phyloP scores from a whole-genome alignment of 2,797 vertebrate genomes.

The Lerista edwardsae region DNA sequence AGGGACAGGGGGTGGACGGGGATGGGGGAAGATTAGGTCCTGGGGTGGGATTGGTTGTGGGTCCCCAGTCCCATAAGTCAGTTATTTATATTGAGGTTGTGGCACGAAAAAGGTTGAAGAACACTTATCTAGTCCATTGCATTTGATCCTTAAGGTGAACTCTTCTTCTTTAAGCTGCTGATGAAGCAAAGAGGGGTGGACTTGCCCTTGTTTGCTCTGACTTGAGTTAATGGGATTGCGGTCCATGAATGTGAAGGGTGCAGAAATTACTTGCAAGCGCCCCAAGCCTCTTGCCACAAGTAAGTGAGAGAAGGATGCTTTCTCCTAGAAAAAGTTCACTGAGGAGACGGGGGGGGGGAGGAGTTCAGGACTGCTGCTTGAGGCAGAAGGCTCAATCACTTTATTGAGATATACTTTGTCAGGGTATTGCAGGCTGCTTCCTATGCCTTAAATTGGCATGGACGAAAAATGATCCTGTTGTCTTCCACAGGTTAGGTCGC shows the following conservation, averaged over 20 bases:
- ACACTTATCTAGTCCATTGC: slow-evolving; percentile 3
- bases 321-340: not conserved
- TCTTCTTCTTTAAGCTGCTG: not conserved
- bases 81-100: too few relatives aligned
- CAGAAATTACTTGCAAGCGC: not conserved
- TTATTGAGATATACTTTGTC: not conserved
- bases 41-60: too few relatives aligned
- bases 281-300: not conserved
- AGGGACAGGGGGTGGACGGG: too few relatives aligned
- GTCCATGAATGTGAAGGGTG: not conserved
- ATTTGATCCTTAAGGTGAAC: not conserved
- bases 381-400: not conserved
- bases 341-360: too few relatives aligned
- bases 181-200: not conserved
- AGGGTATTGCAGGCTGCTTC: not conserved
- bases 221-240: not conserved
- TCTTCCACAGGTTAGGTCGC: not conserved
- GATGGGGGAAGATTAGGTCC: too few relatives aligned
- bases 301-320: not conserved
- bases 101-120: too few relatives aligned
- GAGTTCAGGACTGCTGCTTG: not conserved
- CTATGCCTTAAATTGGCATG: not conserved
- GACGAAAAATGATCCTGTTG: not conserved
- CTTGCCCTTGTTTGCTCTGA: not conserved
- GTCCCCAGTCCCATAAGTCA: too few relatives aligned